phyloP scores from a whole-genome alignment of 2,113 vertebrate genomes.

The Gnathonemus longibarbis region DNA sequence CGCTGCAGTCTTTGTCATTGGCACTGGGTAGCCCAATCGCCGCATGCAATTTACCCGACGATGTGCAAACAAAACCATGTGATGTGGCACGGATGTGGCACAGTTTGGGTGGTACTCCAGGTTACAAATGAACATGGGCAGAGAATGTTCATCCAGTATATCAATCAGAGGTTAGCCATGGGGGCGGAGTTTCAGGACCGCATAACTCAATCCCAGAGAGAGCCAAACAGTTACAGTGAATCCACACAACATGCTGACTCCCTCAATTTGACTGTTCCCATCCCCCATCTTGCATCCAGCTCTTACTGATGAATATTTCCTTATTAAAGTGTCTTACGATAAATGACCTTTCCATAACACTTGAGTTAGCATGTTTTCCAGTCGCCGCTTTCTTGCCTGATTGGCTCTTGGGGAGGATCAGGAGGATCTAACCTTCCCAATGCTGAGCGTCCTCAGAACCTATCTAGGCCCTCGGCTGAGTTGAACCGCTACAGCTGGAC shows the following conservation, averaged over 20 bases:
- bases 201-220: not conserved
- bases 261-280: not conserved
- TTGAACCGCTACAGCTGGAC: not conserved
- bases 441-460: not conserved
- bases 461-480: not conserved
- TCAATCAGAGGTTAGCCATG: not conserved
- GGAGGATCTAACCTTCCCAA: not conserved
- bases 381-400: not conserved
- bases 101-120: not conserved
- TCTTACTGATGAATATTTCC: not conserved
- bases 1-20: not conserved
- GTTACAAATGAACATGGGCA: not conserved
- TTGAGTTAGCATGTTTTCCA: not conserved
- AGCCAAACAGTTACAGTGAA: not conserved
- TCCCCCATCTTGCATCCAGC: not conserved
- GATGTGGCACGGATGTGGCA: not conserved
- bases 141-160: not conserved
- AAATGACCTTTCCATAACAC: not conserved
- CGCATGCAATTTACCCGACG: not conserved
- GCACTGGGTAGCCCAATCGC: not conserved
- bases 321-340: not conserved
- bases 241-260: not conserved
- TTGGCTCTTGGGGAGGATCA: not conserved
- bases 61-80: not conserved
- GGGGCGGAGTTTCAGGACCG: not conserved